These are phyloP conservation scores for Druon quercuslanigerum DNA, from an alignment of 1,140 invertebrate genomes.

Conservation along the genomic window DNA sequence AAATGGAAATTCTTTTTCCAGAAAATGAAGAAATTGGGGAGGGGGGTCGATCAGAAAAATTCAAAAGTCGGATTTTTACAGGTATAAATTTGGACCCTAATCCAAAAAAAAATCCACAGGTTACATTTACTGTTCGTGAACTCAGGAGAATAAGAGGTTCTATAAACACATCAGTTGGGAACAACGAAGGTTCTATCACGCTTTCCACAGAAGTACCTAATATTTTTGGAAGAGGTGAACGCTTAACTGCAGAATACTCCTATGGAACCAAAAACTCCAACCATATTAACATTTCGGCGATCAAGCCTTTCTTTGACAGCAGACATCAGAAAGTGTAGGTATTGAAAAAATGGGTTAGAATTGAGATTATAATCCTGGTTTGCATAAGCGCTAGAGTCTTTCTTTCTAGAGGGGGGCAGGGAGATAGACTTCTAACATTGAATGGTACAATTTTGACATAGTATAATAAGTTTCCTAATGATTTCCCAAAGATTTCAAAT, in stretches of 20 bases:
- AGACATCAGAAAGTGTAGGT: constrained; percentile 68
- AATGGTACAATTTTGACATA: too few species aligned
- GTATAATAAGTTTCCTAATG: too few species aligned
- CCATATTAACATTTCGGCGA: constrained; percentile 83
- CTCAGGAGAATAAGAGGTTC: constrained; percentile 84
- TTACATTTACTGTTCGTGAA: constrained; percentile 89
- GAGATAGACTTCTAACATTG: too few species aligned
- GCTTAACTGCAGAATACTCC: constrained; percentile 84
- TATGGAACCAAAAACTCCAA: constrained; percentile 83
- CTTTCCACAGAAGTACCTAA: constrained; percentile 85
- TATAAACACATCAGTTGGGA: constrained; percentile 88
- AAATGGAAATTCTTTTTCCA: too few species aligned
- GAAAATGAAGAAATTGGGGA: too few species aligned
- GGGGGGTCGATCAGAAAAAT: too few species aligned
- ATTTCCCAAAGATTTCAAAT: too few species aligned
- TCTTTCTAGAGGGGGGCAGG: too few species aligned
- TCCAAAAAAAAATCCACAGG: constrained; percentile 68
- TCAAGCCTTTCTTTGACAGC: constrained; percentile 83
- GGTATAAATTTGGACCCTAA: too few species aligned
- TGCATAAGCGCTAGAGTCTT: too few species aligned
- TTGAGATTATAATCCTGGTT: too few species aligned
- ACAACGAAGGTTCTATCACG: constrained; percentile 89
- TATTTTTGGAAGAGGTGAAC: constrained; percentile 88
- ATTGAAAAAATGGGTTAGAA: neutral
- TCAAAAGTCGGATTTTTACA: too few species aligned